phyloP scores from a whole-genome alignment of 1,140 invertebrate species.

The Heliconius hermathena region DNA sequence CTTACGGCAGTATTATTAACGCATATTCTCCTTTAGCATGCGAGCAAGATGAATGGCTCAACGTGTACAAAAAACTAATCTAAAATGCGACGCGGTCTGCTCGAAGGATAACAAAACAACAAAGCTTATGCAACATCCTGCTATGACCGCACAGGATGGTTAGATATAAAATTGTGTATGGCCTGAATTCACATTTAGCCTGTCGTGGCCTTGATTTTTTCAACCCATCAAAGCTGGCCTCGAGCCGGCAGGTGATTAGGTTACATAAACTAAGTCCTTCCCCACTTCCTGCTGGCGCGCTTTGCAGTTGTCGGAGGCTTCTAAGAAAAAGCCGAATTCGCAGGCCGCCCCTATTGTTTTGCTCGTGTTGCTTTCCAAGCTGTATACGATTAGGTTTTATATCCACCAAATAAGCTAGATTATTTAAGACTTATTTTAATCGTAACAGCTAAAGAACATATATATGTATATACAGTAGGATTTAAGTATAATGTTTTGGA shows the following conservation, averaged over 20 bases:
- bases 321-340: conserved; percentile 77
- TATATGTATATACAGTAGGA: neutral
- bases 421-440: neutral
- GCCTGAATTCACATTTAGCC: conserved; percentile 62
- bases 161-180: conserved; percentile 66
- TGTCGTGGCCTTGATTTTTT: conserved; percentile 78
- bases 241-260: conserved; percentile 79
- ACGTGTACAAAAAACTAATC: conserved; percentile 72
- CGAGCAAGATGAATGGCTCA: conserved; percentile 51
- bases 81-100: conserved; percentile 72
- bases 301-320: conserved; percentile 77
- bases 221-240: conserved; percentile 66
- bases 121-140: conserved; percentile 80
- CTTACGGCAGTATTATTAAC: conserved; percentile 46
- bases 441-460: neutral
- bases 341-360: conserved; percentile 68
- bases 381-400: conserved; percentile 53
- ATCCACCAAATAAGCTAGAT: conserved; percentile 23
- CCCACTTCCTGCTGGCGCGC: conserved; percentile 78
- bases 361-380: conserved; percentile 68
- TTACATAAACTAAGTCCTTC: conserved; percentile 80
- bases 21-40: conserved; percentile 55
- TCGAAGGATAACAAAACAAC: conserved; percentile 75
- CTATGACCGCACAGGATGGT: conserved; percentile 61
- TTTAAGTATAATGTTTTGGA: neutral